phyloP scores from a whole-genome alignment of 2,113 vertebrate genomes.

The Nycticryphes semicollaris region DNA sequence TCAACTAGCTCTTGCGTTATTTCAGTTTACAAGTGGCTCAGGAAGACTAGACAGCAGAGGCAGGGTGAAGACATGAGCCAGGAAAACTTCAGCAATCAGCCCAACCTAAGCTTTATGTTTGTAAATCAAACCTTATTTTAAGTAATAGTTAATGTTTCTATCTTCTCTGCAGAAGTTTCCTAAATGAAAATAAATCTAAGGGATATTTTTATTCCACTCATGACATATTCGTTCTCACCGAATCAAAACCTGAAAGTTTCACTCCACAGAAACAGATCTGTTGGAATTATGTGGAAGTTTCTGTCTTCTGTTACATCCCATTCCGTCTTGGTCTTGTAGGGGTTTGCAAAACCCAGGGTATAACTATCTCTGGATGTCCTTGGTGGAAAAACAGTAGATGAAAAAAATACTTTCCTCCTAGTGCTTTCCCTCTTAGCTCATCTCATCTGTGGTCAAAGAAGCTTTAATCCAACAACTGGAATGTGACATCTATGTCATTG shows the following conservation, averaged over 20 bases:
- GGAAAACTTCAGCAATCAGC: neutral
- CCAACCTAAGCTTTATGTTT: neutral
- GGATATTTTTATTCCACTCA: neutral
- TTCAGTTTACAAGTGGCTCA: neutral
- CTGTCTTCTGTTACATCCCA: neutral
- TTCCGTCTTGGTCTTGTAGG: neutral
- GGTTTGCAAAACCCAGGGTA: neutral
- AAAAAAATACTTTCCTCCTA: neutral
- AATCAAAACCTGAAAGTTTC: neutral
- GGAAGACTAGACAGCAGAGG: neutral
- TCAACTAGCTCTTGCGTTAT: neutral
- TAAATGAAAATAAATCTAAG: neutral
- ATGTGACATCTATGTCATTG: neutral
- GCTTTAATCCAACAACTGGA: neutral
- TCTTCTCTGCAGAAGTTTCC: neutral
- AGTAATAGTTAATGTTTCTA: neutral
- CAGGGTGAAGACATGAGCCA: neutral
- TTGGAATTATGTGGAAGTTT: neutral
- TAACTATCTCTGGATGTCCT: neutral
- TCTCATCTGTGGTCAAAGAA: neutral
- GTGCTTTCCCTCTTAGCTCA: neutral
- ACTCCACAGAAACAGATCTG: neutral
- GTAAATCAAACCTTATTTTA: neutral
- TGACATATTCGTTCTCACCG: neutral
- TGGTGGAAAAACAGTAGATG: neutral